Evolutionary conservation across 2,113 vertebrate genomes (phyloP).

Genomic region (Phrynosoma blainvillii): DNA sequence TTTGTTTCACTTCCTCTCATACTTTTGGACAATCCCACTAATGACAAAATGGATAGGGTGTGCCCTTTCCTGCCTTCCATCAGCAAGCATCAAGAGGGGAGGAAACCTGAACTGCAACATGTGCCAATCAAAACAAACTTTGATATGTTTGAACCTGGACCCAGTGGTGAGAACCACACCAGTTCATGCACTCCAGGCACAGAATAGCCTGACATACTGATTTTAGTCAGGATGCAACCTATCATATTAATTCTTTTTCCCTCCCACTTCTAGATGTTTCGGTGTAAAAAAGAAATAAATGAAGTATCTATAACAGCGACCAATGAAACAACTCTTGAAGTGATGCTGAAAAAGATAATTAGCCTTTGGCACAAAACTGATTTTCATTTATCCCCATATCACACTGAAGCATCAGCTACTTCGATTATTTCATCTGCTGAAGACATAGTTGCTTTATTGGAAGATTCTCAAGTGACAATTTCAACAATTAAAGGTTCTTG

Average conservation of each 20-base stretch:
- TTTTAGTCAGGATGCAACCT: neutral
- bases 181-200: too few relatives aligned
- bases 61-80: too few relatives aligned
- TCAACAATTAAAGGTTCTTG: slow-evolving; percentile 70
- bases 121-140: too few relatives aligned
- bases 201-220: too few relatives aligned
- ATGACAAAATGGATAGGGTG: too few relatives aligned
- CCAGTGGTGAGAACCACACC: too few relatives aligned
- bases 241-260: neutral
- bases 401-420: slow-evolving; percentile 46
- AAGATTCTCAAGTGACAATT: slow-evolving; percentile 73
- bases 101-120: too few relatives aligned
- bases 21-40: too few relatives aligned
- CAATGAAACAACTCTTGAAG: slow-evolving; percentile 72
- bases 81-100: too few relatives aligned
- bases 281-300: slow-evolving; percentile 64
- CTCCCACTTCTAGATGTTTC: slow-evolving; percentile 64
- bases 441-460: slow-evolving; percentile 66
- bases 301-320: slow-evolving; percentile 70
- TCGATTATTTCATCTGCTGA: slow-evolving; percentile 70
- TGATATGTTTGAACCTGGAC: too few relatives aligned
- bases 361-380: slow-evolving; percentile 69
- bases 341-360: slow-evolving; percentile 68
- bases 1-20: too few relatives aligned
- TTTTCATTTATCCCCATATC: slow-evolving; percentile 65